phyloP scores from a whole-genome alignment of 2,888 invertebrate genomes.

The Phania funesta region DNA sequence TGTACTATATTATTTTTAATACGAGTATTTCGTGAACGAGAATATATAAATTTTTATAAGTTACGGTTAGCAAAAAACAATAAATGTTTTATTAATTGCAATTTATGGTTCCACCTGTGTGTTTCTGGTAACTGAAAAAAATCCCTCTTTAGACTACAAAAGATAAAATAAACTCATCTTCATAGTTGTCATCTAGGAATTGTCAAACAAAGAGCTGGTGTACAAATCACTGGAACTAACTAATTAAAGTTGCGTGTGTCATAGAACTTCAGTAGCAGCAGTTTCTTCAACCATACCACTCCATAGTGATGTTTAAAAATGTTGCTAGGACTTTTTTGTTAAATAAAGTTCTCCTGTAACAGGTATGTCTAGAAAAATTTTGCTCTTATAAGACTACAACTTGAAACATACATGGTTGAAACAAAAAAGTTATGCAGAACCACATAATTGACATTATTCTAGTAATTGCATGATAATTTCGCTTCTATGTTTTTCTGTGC shows the following conservation, averaged over 20 bases:
- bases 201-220: neutral
- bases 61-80: no score
- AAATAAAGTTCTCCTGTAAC: neutral
- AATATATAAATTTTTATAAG: no score
- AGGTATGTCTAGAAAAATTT: constrained; percentile 9
- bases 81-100: no score
- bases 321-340: neutral
- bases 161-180: neutral
- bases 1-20: no score
- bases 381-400: neutral
- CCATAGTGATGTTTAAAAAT: neutral
- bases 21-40: no score
- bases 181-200: no score
- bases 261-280: neutral
- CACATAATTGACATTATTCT: constrained; percentile 64
- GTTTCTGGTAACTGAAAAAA: no score
- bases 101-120: no score
- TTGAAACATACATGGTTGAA: neutral
- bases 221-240: constrained; percentile 50
- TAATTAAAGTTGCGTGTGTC: constrained; percentile 59
- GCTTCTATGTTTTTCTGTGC: constrained; percentile 29
- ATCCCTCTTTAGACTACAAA: neutral
- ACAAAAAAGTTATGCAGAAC: constrained; percentile 22
- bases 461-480: constrained; percentile 61
- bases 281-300: neutral